These are phyloP conservation scores for Cremastinae sp. DNA, from an alignment of 2,888 invertebrate species.

Conservation along the genomic window DNA sequence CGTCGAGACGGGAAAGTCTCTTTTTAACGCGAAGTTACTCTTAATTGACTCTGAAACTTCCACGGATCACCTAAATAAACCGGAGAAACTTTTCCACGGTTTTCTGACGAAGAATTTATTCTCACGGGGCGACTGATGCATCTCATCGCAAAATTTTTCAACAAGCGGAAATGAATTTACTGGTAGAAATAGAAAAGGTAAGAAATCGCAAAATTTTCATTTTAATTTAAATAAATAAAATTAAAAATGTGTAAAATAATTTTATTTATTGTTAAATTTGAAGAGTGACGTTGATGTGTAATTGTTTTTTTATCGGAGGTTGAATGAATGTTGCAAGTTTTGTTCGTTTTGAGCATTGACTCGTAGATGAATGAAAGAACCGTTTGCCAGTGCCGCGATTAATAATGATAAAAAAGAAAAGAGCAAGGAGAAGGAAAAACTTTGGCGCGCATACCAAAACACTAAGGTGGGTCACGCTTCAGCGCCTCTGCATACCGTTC, in stretches of 20 bases:
- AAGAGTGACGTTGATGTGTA: too few relatives aligned
- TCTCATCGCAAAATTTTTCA: constrained; percentile 18
- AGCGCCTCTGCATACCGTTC: constrained; percentile 62
- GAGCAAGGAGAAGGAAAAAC: constrained; percentile 65
- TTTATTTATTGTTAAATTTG: too few relatives aligned
- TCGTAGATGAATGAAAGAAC: constrained; percentile 56
- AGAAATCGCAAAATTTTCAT: too few relatives aligned
- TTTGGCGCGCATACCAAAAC: constrained; percentile 71
- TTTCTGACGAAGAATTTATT: constrained; percentile 54
- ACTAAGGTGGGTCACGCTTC: constrained; percentile 65
- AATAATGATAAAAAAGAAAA: constrained; percentile 52
- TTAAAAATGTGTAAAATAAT: too few relatives aligned
- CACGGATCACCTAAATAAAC: constrained; percentile 49
- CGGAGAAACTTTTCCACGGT: constrained; percentile 65
- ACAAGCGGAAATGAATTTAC: background rate
- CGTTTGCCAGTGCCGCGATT: constrained; percentile 60
- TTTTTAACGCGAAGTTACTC: constrained; percentile 55
- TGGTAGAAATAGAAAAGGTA: background rate
- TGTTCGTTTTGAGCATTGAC: too few relatives aligned
- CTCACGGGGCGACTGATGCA: constrained; percentile 39
- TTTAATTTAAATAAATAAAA: too few relatives aligned
- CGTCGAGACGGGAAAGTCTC: constrained; percentile 67
- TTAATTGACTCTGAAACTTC: constrained; percentile 67
- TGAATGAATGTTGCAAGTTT: too few relatives aligned
- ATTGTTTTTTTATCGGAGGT: too few relatives aligned